These are phyloP conservation scores for Malurus alboscapulatus DNA, from an alignment of 2,113 vertebrate species.

Conservation along the genomic window DNA sequence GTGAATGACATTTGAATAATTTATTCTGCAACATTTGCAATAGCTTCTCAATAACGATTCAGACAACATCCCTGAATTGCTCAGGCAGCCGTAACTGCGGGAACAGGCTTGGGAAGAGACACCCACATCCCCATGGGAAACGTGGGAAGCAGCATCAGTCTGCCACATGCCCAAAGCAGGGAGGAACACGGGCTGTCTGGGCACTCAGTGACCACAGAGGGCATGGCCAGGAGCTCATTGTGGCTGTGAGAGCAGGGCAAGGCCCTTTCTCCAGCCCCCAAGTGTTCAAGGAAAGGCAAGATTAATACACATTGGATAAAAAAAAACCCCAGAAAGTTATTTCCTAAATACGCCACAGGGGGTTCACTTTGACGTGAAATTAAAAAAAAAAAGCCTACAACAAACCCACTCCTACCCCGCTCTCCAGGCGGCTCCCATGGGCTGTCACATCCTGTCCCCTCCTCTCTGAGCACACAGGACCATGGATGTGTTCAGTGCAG, in stretches of 20 bases:
- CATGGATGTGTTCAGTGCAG: fast-evolving
- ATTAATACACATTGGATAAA: neutral
- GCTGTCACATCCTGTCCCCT: neutral
- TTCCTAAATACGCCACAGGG: neutral
- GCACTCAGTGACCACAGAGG: fast-evolving
- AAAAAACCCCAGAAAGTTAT: neutral
- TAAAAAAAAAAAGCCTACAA: neutral
- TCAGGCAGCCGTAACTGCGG: neutral
- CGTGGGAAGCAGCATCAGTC: fast-evolving
- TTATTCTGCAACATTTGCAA: neutral
- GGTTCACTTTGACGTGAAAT: neutral
- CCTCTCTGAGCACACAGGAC: neutral
- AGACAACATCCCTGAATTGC: neutral
- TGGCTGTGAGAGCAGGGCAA: neutral
- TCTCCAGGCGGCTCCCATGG: neutral
- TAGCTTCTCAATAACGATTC: neutral
- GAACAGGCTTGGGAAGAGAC: neutral
- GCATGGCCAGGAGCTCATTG: fast-evolving
- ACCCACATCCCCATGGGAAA: neutral
- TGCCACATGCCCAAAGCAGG: fast-evolving
- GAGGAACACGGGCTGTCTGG: neutral
- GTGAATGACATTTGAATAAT: fast-evolving
- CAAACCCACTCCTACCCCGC: neutral
- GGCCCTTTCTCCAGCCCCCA: neutral
- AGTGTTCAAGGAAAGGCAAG: neutral